Base-by-base conservation (phyloP, 2,113 vertebrate species). In the Collichthys lucidus region DNA sequence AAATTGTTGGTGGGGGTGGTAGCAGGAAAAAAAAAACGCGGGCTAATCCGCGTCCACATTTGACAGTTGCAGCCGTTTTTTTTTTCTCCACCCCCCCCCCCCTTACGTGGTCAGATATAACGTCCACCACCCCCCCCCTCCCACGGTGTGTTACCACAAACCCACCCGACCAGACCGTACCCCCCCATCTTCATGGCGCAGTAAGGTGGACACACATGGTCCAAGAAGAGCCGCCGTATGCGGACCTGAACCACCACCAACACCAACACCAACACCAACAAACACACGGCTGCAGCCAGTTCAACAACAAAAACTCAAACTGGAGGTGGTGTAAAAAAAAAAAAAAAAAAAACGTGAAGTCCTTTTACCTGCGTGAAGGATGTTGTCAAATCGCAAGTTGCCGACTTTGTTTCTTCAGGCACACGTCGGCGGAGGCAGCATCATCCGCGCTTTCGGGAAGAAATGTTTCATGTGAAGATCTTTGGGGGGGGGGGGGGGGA, bases 201-300 rank as follows among this genome's bases (percentile, higher is more conserved):
- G 88, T 86, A 83, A 92, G 92, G 91, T 91, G 93, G 92, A 89
- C 91, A 92, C 92, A 94, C 92, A 94, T 93, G 88, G 91, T 20
- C 91, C 26, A 26, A 81, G 75, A 26, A 81, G 75, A 82, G 77
- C 72, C 11, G 76, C 72, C 11, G 76, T 73, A 79, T 86, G 86
- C 89, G 84, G 83, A 90, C 91, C 83, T 40, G 67, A 56, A 69
- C 55, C 31, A 35, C 35, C 35, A 40, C 5, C 31, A 31, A 3
- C 31, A 35, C 31, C 31, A 35, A 5, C 31, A 35, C 5, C 35
- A 35, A 7, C 35, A 35, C 31, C 35, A 35, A 35, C 35, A 40
- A 40, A 40, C 35, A 40, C 35, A 40, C 79, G 35, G 76, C 76
- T 47, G 74, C 22, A 47, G n/a, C 22, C 26, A 26, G 26, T 26